Evolutionary conservation across 2,113 vertebrate species (phyloP), one percentile per base, ranked within the genome.

Genomic region (Myxocyprinus asiaticus): DNA sequence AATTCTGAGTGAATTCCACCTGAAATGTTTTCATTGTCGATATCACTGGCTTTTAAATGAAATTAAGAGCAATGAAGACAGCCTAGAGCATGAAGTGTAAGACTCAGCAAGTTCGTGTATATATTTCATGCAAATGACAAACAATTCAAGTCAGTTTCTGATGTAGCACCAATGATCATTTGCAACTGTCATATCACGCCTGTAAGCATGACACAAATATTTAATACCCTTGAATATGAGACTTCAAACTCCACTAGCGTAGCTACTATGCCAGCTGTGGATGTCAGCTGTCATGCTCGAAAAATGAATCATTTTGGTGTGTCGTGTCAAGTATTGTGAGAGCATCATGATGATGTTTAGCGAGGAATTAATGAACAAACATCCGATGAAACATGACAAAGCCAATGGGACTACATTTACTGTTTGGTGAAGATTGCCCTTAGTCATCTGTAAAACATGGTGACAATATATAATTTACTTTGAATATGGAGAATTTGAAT

Each of bases 251-350:
- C 44, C 42, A 47, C 5, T 62, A 47, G 14, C 14, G 4, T 14
- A 62, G 44, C 44, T 48, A 48, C 10, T 74, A 33, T 33, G 72
- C 62, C 72, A 74, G 69, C 43, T 72, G 63, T 17, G 50, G 45
- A 62, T 50, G 72, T 50, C 72, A 50, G 44, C 33, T 74, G 72
- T 74, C 72, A 74, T 50, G 58, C 15, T 0, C 22, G 1, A 74
- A 74, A 74, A 50, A 74, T 70, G 70, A 79, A 64, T 83, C 77
- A 74, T 15, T 83, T 76, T 65, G 14, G 14, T 11, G 44, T 62
- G 56, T 75, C 22, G 5, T 79, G 58, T 58, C 77, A 62, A 71
- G 50, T 17, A 58, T 33, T 72, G 66, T 79, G 14, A 47, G 64
- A 56, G 68, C 59, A 45, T 48, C 53, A 12, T 64, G 64, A 42